Evolutionary conservation across 1,140 invertebrate genomes (phyloP), one percentile per base, ranked within the genome.

Genomic region (Ridgeia piscesae): DNA sequence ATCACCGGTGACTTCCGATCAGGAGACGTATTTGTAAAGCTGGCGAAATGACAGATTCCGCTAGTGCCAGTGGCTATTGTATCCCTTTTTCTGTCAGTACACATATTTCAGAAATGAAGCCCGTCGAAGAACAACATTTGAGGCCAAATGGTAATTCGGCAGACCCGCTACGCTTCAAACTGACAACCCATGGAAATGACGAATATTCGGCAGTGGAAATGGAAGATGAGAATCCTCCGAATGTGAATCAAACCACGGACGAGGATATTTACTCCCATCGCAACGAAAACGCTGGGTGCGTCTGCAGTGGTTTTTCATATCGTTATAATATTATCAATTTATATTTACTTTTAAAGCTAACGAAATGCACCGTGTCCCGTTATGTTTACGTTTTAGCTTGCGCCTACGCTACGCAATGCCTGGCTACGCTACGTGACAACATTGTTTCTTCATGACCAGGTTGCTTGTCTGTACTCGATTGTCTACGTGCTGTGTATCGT

Each of bases 1-100:
- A 77, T 77, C 58, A 77, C 58, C 58, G 58, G 58, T 77, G 58
- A 77, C 58, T 77, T 77, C 58, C 58, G 58, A 77, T 77, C 58
- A 77, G 58, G 58, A 77, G 58, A 77, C 58, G 58, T 77, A 77
- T 77, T 77, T 77, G 58, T 31, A 77, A 77, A 77, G 27, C 58
- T 77, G 58, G 0, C 58, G 27, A 31, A 27, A 77, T 77, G 58
- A 77, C 58, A 77, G 58, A 77, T 77, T 77, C 58, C 58, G 17
- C 58, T 77, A 17, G 0, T 77, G 4, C 58, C 58, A 77, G 58
- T 77, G 58, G 58, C 17, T 77, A 77, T 77, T 77, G 11, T 77
- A 77, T 77, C 58, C 58, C 58, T 4, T 21, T 77, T 77, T 77
- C 58, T 77, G 58, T 77, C 58, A 77, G 0, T 77, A 77, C 58